phyloP scores from a whole-genome alignment of 2,888 invertebrate species.

The Keiferia lycopersicella region DNA sequence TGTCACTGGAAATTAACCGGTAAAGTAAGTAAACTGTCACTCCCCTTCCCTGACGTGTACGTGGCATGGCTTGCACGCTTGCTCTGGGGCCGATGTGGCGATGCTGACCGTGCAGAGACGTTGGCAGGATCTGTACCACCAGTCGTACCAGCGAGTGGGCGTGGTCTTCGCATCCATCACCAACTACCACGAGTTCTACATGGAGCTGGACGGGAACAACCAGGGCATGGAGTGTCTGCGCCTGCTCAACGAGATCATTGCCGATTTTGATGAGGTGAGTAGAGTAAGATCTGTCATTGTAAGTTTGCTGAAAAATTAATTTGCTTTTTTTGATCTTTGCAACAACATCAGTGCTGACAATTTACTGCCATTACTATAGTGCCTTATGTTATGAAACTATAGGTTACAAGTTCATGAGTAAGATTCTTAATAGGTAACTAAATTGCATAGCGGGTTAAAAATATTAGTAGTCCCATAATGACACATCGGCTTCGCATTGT shows the following conservation, averaged over 20 bases:
- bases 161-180: constrained; percentile 96
- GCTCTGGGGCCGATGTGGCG: constrained; percentile 24
- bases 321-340: too few species aligned
- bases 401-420: too few species aligned
- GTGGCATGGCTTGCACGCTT: constrained; percentile 47
- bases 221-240: constrained; percentile 94
- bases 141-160: constrained; percentile 94
- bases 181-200: constrained; percentile 97
- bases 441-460: too few species aligned
- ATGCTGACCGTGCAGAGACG: constrained; percentile 42
- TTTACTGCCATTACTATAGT: too few species aligned
- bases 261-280: constrained; percentile 95
- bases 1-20: not conserved
- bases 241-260: constrained; percentile 94
- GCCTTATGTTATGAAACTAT: too few species aligned
- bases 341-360: too few species aligned
- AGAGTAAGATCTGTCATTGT: not conserved
- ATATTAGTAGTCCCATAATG: too few species aligned
- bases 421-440: too few species aligned
- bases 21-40: constrained; percentile 37
- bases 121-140: constrained; percentile 92
- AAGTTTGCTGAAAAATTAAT: not conserved
- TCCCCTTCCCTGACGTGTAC: constrained; percentile 39
- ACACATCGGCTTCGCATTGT: too few species aligned
- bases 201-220: constrained; percentile 95